A percentile compares a stretch with the other conserved stretches of the same genome.
Evolutionary conservation across 2,888 invertebrate species (phyloP).

Genomic region (Noctua janthe): DNA sequence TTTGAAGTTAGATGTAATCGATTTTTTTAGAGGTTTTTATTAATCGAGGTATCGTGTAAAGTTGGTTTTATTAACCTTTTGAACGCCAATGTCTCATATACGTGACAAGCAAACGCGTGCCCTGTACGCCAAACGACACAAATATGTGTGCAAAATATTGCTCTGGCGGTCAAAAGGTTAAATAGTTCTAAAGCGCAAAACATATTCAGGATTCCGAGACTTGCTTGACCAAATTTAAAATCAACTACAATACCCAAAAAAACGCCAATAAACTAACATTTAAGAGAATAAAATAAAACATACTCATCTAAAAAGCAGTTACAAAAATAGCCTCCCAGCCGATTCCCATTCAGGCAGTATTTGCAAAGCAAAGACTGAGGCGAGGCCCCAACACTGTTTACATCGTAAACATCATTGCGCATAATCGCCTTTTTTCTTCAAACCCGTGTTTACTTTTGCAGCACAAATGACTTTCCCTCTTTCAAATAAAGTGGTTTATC

Average conservation of each 20-base stretch:
- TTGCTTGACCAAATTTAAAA: background rate
- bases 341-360: constrained; percentile 69
- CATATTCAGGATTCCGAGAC: background rate
- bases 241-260: background rate
- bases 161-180: background rate
- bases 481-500: constrained; percentile 66
- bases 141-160: too few relatives aligned
- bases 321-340: constrained; percentile 46
- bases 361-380: constrained; percentile 81
- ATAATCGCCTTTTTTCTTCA: constrained; percentile 84
- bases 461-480: constrained; percentile 74
- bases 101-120: too few relatives aligned
- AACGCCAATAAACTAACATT: constrained; percentile 24
- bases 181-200: background rate
- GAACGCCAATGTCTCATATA: too few relatives aligned
- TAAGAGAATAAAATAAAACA: constrained; percentile 37
- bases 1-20: background rate
- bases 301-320: constrained; percentile 42
- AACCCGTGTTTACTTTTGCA: constrained; percentile 70
- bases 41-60: background rate
- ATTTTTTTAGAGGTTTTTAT: background rate
- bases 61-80: background rate
- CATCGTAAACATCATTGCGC: constrained; percentile 82
- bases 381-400: constrained; percentile 76
- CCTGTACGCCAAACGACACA: too few relatives aligned